phyloP scores from a whole-genome alignment of 2,888 invertebrate genomes.

The Drosophila setosimentum region DNA sequence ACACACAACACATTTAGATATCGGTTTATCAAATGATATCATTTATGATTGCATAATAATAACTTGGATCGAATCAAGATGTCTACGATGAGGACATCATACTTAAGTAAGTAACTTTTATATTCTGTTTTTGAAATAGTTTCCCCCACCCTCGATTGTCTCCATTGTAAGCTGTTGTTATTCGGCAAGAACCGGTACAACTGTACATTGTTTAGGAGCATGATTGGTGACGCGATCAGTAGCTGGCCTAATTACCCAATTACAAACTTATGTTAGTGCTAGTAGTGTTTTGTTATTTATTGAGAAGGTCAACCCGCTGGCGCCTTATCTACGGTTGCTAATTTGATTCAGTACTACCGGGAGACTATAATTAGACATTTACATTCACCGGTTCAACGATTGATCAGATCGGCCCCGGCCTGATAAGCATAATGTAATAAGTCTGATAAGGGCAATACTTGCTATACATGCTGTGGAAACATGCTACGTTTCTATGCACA shows the following conservation, averaged over 20 bases:
- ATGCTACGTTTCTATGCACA: constrained; percentile 55
- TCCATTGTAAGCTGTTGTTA: neutral
- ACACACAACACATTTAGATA: no score
- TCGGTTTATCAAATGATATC: neutral
- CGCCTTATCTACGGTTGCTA: constrained; percentile 45
- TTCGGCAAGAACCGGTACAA: neutral
- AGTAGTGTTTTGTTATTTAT: constrained; percentile 10
- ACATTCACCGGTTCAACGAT: constrained; percentile 19
- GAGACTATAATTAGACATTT: constrained; percentile 46
- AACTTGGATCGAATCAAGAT: neutral
- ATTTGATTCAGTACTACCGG: constrained; percentile 35
- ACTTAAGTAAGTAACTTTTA: neutral
- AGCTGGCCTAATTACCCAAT: constrained; percentile 40
- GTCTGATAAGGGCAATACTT: constrained; percentile 8
- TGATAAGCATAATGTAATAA: constrained; percentile 22
- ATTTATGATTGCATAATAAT: neutral
- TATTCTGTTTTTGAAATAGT: neutral
- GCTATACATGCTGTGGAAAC: constrained; percentile 26
- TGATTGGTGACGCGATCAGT: constrained; percentile 8
- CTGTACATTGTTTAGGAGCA: constrained; percentile 36
- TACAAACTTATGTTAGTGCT: constrained; percentile 12
- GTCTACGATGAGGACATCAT: neutral
- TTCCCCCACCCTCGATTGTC: neutral
- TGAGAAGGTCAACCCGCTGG: constrained; percentile 44
- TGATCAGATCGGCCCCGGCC: constrained; percentile 19